Percentiles rank a stretch among this genome's conserved stretches.
Evolutionary conservation across 2,113 vertebrate species (phyloP).

Genomic region (Pteruthius melanotis): DNA sequence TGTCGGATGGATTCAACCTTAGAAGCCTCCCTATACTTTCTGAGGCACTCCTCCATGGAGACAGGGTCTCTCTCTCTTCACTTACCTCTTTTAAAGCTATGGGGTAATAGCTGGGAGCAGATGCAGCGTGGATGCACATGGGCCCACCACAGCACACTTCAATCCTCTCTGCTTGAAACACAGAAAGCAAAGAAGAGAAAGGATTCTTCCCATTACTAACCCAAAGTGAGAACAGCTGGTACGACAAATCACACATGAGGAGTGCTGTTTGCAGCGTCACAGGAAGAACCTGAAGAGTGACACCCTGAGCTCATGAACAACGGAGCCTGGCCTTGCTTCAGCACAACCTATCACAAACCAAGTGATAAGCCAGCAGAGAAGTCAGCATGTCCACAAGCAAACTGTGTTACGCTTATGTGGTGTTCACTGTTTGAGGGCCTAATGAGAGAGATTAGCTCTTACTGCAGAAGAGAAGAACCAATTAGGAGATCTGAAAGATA

Average conservation of each 20-base stretch:
- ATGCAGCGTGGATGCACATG: rapidly evolving
- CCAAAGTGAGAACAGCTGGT: neutral
- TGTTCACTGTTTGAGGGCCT: neutral
- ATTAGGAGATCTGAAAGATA: neutral
- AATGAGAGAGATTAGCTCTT: neutral
- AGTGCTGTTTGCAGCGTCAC: neutral
- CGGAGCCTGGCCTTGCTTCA: neutral
- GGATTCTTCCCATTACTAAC: neutral
- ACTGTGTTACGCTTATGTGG: neutral
- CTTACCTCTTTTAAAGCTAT: neutral
- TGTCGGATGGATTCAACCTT: neutral
- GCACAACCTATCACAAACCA: neutral
- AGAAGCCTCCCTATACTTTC: neutral
- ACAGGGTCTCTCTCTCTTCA: neutral
- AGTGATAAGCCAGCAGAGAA: neutral
- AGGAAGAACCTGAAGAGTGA: neutral
- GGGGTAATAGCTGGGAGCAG: neutral
- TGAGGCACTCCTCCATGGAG: rapidly evolving
- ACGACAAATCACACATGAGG: neutral
- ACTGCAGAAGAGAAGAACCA: neutral
- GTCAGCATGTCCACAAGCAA: neutral
- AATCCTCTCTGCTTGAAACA: neutral
- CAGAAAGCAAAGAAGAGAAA: neutral
- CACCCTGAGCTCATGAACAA: neutral
- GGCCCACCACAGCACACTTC: neutral